Evolutionary conservation across 2,797 vertebrate species (phyloP), one percentile per base, ranked within the genome.

Genomic region (Gadopsis marmoratus): DNA sequence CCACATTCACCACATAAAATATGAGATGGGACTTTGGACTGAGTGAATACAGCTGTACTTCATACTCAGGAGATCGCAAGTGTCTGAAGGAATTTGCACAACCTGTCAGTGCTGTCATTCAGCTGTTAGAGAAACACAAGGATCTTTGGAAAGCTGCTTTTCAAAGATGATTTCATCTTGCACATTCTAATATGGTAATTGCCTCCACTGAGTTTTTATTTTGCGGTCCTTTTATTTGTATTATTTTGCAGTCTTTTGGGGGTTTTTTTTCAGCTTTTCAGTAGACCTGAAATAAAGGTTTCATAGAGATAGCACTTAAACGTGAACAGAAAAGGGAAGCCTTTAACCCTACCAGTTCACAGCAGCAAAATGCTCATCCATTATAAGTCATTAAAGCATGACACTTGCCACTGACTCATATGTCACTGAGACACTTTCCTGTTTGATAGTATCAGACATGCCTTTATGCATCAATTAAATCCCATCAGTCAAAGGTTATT

Each of bases 401-500:
- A 71, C 79, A 50, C 77, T 55, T 45, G 58, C 31, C 35, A 43
- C 31, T 87, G 71, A 85, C 79, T 87, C 82, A 79, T 78, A 50
- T 85, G 79, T 76, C 80, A 71, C 35, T 6, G 17, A 48, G 23
- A 53, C 66, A 75, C 84, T 85, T 87, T 84, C 76, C 66, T 76
- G 60, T 67, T 60, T 53, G n/a, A 47, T 59, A 41, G 65, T 71
- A 76, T 84, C 84, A 83, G 66, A 70, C 12, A 60, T 29, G 78
- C 86, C 74, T 89, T 83, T 53, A 71, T 79, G 71, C 62, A 78
- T 81, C 82, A 86, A 86, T 90, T 85, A 79, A 81, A 67, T 73
- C 47, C 48, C 74, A 60, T 51, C 54, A 84, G 83, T 86, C 76
- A 84, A 86, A 89, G 79, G 87, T 91, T 82, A 79, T 78, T 74